Conservation (phyloP, 2,888 invertebrate genomes). For the Mesorhabditis spiculigera region DNA sequence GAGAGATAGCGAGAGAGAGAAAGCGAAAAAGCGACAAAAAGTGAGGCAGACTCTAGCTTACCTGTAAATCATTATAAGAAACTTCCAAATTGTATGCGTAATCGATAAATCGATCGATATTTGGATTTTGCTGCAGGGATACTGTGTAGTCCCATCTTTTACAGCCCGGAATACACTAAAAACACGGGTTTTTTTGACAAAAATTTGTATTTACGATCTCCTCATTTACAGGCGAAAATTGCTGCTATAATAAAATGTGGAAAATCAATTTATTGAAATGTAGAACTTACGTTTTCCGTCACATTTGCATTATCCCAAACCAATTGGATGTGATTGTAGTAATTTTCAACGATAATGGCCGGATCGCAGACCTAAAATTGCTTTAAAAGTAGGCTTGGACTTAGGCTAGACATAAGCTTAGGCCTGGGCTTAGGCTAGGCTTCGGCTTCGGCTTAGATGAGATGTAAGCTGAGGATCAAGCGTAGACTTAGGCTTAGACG, state of each 20-base stretch:
- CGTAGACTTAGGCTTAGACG: too few relatives aligned
- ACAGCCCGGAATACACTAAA: conserved; percentile 47
- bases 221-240: too few relatives aligned
- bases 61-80: conserved; percentile 52
- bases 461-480: too few relatives aligned
- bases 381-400: not conserved
- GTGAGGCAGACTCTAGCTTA: too few relatives aligned
- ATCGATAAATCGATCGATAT: conserved; percentile 36
- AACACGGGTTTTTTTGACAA: not conserved
- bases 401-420: too few relatives aligned
- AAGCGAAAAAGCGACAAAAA: too few relatives aligned
- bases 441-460: too few relatives aligned
- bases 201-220: too few relatives aligned
- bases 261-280: too few relatives aligned
- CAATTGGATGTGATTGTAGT: conserved; percentile 47
- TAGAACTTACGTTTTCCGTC: conserved; percentile 33
- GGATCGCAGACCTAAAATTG: conserved; percentile 31
- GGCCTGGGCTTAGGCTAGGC: too few relatives aligned
- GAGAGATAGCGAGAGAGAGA: too few relatives aligned
- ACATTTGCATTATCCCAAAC: conserved; percentile 47
- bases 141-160: conserved; percentile 52
- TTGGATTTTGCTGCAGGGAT: conserved; percentile 41
- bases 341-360: conserved; percentile 39
- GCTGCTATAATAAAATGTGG: too few relatives aligned
- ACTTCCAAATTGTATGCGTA: conserved; percentile 51